These are phyloP conservation scores for Macrocentrus cingulum DNA, from an alignment of 1,140 invertebrate species.

Conservation along the genomic window DNA sequence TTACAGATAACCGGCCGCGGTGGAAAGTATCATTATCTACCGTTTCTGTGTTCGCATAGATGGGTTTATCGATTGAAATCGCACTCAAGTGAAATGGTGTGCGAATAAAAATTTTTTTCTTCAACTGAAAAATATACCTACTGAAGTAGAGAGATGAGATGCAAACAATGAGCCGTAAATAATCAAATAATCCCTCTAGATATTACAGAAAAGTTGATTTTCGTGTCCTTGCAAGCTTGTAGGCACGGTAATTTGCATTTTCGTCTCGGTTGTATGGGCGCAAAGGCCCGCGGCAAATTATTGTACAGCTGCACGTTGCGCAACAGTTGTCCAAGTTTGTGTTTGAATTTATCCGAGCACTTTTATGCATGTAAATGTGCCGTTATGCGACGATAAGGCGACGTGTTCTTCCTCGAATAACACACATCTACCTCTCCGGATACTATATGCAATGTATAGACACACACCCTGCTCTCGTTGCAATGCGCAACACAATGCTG, in stretches of 20 bases:
- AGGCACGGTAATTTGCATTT: slow-evolving; percentile 14
- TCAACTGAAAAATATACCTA: neutral
- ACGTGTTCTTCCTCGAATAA: no score
- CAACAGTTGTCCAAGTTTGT: slow-evolving; percentile 2
- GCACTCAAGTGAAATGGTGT: slow-evolving; percentile 3
- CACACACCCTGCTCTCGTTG: no score
- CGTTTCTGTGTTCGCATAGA: slow-evolving; percentile 35
- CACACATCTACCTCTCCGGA: no score
- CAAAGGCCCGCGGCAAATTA: slow-evolving; percentile 3
- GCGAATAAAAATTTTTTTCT: neutral
- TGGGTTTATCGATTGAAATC: slow-evolving; percentile 31
- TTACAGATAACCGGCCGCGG: slow-evolving; percentile 38
- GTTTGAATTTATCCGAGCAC: slow-evolving; percentile 4
- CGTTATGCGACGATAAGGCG: slow-evolving; percentile 16
- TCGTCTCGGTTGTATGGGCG: slow-evolving; percentile 3
- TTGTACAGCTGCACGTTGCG: slow-evolving; percentile 15
- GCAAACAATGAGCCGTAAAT: neutral
- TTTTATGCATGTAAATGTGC: slow-evolving; percentile 8
- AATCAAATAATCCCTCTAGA: neutral
- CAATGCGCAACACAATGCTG: no score
- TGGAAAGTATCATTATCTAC: slow-evolving; percentile 42
- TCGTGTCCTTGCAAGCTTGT: slow-evolving; percentile 14
- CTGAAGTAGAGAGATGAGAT: neutral
- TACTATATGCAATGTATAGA: no score
- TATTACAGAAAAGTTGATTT: neutral